Evolutionary conservation across 2,888 invertebrate species (phyloP).

Genomic region (Ctenicera cuprea): DNA sequence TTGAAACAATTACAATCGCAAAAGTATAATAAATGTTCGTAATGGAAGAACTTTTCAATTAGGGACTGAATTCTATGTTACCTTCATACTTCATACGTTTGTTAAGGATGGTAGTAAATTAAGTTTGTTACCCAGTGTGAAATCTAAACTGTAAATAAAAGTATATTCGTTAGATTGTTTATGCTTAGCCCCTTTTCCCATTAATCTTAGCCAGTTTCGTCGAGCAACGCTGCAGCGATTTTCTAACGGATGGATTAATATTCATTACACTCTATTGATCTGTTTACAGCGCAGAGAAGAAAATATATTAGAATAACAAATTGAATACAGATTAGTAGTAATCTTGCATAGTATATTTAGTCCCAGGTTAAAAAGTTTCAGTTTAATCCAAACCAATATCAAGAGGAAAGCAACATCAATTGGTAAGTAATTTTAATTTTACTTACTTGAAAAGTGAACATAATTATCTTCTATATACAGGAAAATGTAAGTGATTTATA

Average conservation of each 20-base stretch:
- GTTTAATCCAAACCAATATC: too few species aligned
- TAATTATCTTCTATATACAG: slow-evolving; percentile 26
- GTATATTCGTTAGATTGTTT: slow-evolving; percentile 2
- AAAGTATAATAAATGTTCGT: too few species aligned
- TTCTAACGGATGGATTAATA: slow-evolving; percentile 20
- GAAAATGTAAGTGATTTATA: slow-evolving; percentile 39
- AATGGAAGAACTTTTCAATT: too few species aligned
- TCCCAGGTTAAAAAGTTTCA: not conserved
- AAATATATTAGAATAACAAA: slow-evolving; percentile 25
- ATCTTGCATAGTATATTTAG: not conserved
- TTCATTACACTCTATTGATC: slow-evolving; percentile 26
- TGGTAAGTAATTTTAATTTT: slow-evolving; percentile 6
- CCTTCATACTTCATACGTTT: not conserved
- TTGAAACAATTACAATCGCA: too few species aligned
- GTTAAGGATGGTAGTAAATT: not conserved
- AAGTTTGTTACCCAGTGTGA: slow-evolving; percentile 21
- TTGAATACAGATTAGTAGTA: not conserved
- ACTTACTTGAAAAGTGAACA: not conserved
- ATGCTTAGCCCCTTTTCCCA: not conserved
- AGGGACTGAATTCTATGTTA: slow-evolving; percentile 3
- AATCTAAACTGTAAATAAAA: slow-evolving; percentile 24
- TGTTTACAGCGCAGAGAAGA: slow-evolving; percentile 14
- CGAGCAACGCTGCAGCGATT: not conserved
- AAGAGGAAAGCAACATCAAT: too few species aligned
- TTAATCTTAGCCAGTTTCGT: slow-evolving; percentile 10